Evolutionary conservation across 2,888 invertebrate species (phyloP).

Genomic region (Drosophila fungiperda): DNA sequence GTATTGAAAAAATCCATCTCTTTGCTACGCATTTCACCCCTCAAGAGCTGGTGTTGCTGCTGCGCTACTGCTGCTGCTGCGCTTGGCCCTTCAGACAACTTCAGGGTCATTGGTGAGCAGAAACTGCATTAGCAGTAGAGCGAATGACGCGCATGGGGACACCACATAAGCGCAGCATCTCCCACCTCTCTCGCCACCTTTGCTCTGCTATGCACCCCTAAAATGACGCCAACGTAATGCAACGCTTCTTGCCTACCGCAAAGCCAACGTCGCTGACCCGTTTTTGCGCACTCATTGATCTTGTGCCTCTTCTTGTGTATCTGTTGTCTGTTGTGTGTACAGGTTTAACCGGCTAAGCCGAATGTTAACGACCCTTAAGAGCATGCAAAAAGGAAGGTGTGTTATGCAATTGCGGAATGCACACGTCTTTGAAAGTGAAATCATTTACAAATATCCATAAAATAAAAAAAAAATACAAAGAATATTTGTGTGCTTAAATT

Average conservation of each 20-base stretch:
- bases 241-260: conserved; percentile 47
- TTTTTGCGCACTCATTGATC: conserved; percentile 77
- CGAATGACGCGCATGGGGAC: conserved; percentile 12
- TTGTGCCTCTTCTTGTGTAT: conserved; percentile 67
- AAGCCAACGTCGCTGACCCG: conserved; percentile 67
- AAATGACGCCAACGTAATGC: conserved; percentile 61
- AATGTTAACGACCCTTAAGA: conserved; percentile 66
- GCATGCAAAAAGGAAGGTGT: conserved; percentile 37
- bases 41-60: conserved; percentile 50
- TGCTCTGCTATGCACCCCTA: conserved; percentile 35
- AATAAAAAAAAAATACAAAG: background rate
- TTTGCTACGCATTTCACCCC: conserved; percentile 78
- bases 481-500: conserved; percentile 12
- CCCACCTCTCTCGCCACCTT: background rate
- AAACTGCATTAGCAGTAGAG: conserved; percentile 28
- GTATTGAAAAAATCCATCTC: conserved; percentile 79
- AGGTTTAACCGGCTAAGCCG: conserved; percentile 68
- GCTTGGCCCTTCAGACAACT: conserved; percentile 59
- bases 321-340: conserved; percentile 58
- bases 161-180: conserved; percentile 13
- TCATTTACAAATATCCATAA: background rate
- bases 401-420: conserved; percentile 53
- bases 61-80: conserved; percentile 32
- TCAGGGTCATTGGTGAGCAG: conserved; percentile 61
- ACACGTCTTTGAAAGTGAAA: conserved; percentile 37